Evolutionary conservation across 2,113 vertebrate species (phyloP), one percentile per base, ranked within the genome.

Genomic region (Trematocara zebra): DNA sequence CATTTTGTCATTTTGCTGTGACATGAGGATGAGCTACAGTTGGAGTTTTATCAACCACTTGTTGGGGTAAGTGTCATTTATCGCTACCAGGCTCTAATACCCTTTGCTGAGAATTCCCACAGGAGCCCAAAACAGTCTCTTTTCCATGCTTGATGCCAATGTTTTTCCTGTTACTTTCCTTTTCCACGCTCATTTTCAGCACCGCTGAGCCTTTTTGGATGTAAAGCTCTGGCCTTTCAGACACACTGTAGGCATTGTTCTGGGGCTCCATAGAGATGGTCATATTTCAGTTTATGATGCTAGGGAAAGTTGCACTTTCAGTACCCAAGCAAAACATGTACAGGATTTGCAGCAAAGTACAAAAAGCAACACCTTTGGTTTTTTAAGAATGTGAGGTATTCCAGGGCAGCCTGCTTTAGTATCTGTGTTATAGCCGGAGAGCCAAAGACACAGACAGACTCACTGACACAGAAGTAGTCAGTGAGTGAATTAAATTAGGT

Each of bases 231-330:
- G 87, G 78, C 80, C 90, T 88, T 92, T 88, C 2, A 88, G 88
- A 87, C 61, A 94, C 94, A 95, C 78, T 90, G 89, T 44, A 23
- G 47, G 59, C 84, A 91, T 93, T 95, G 94, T 93, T 93, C 89
- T 88, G n/a, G 47, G 69, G 11, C 79, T 85, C 74, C 18, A 23
- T 14, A 51, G 78, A 49, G 87, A 85, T 49, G 74, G 80, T 81
- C 17, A 7, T 44, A 52, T 84, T 89, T 84, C 35, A 59, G 8
- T 89, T 94, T 85, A 93, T 78, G 84, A 87, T 51, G 47, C 80
- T 64, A 31, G 40, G 20, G 57, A 81, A 81, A 81, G 61, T 42
- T 80, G 37, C 8, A 53, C 18, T 86, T 85, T 82, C 80, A 76
- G 28, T 54, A 37, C 35, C 12, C 11, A 33, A 74, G 12, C 47